Evolutionary conservation across 2,888 invertebrate genomes (phyloP), one percentile per base, ranked within the genome.

Genomic region (Lepidocyrtoides sp.): DNA sequence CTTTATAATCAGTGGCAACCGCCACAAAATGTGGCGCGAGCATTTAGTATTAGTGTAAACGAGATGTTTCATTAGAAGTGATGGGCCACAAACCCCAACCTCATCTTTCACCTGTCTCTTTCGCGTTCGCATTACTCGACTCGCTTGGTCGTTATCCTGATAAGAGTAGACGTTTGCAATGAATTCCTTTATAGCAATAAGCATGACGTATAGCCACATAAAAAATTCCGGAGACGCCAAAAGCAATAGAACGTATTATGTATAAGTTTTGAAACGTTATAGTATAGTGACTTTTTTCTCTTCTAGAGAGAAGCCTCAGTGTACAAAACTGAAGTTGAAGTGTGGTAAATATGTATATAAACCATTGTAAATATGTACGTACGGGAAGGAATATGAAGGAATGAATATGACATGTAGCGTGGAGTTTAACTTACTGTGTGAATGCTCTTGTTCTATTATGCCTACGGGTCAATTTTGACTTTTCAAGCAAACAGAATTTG

Each of bases 1-100:
- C 63, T 63, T 44, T 63, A 63, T 23, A 79, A 82, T 82, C 63
- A 63, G 63, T 29, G 63, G 44, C 10, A 82, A 26, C 29, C 44
- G 82, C 81, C 60, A 60, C 81, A 81, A 81, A 81, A 63, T 63
- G 63, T 81, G 60, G 82, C 63, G 36, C 23, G n/a, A 41, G 48
- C 63, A 82, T 82, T 82, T 63, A 63, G 75, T 41, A 44, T 41
- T 75, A 63, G 81, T 57, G 69, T 36, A 72, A 85, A 72, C 69
- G 85, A 85, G 69, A 48, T 54, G 51, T 85, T 72, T 85, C 83
- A 85, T 72, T 85, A 86, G 77, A 26, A 86, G 32, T 77, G 86
- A 86, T 86, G 77, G 26, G 77, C 86, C 86, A 86, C 86, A 86
- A 77, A 86, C 86, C 77, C 77, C 75, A 86, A 86, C 57, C 86